Evolutionary conservation across 2,797 vertebrate genomes (phyloP), one percentile per base, ranked within the genome.

Genomic region (Poecilia velifera): DNA sequence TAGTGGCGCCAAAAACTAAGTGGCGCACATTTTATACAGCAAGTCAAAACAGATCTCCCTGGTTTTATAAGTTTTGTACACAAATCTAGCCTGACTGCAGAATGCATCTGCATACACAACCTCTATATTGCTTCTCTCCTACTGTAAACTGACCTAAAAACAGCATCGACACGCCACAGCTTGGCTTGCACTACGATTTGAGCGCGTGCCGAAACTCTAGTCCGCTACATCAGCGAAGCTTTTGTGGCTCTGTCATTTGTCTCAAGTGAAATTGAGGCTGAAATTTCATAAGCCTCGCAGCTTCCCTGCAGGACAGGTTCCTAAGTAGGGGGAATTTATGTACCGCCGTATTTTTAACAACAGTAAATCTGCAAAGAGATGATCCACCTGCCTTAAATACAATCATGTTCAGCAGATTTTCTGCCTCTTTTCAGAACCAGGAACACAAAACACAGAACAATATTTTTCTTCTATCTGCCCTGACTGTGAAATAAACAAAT

Each of bases 161-260:
- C 0, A 41, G 36, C 59, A 77, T 80, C 53, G 22, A 43, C 43
- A 73, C 53, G 57, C 78, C 49, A 78, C 78, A 77, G 82, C 76
- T 81, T 79, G 74, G 64, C 57, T 81, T 28, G n/a, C 36, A 70
- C 78, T 46, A n/a, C 12, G 76, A 34, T 68, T 74, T 81, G 31
- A 86, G 78, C 76, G 57, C 39, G 64, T 25, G 6, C 73, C 55
- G 85, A 80, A 88, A 92, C 82, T 80, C 72, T 46, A 88, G 81
- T 77, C 78, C 16, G 2, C 20, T 70, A 73, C 82, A 83, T 85
- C 73, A 82, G 70, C 89, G 78, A 86, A 14, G 76, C 0, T 45
- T 90, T 84, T 76, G 88, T 71, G 31, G 59, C 41, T 66, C 82
- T 72, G 85, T 80, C 83, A 78, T 82, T 59, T 43, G 66, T 81